Percentiles rank a stretch among this genome's conserved stretches.
phyloP scores from a whole-genome alignment of 2,888 invertebrate genomes.

The Tinea trinotella region DNA sequence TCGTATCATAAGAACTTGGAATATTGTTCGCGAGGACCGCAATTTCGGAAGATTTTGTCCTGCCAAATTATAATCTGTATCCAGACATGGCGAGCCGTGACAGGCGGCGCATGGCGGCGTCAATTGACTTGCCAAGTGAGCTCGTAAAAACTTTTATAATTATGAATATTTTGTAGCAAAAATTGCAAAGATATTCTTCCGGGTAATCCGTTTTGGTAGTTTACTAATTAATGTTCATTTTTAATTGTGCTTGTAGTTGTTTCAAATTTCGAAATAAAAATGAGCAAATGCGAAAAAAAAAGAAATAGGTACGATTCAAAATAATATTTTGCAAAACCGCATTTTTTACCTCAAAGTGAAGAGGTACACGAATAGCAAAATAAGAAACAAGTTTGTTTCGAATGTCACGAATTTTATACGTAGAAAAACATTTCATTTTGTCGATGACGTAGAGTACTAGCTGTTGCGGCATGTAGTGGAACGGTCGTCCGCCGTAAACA shows the following conservation, averaged over 20 bases:
- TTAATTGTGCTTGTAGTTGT: neutral
- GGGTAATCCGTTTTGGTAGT: neutral
- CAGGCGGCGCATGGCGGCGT: constrained; percentile 56
- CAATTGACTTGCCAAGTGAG: constrained; percentile 39
- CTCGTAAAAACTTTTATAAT: constrained; percentile 72
- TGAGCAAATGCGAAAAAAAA: neutral
- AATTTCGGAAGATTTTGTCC: constrained; percentile 61
- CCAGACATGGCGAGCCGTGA: constrained; percentile 55
- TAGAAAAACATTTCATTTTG: neutral
- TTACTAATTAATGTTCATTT: neutral
- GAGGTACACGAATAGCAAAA: neutral
- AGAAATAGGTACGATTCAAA: too few relatives aligned
- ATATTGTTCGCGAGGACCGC: constrained; percentile 24
- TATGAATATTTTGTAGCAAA: constrained; percentile 68
- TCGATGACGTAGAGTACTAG: neutral
- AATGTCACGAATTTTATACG: neutral
- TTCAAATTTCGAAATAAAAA: neutral
- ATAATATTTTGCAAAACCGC: too few relatives aligned
- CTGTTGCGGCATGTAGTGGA: constrained; percentile 5
- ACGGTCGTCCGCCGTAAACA: constrained; percentile 41
- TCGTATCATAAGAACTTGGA: constrained; percentile 12
- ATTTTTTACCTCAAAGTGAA: neutral
- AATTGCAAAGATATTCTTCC: constrained; percentile 30
- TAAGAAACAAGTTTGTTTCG: neutral
- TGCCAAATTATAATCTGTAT: constrained; percentile 54